A percentile compares a stretch with the other conserved stretches of the same genome.
These are phyloP conservation scores for Terrapene triunguis DNA, from an alignment of 2,113 vertebrate species.

Conservation along the genomic window DNA sequence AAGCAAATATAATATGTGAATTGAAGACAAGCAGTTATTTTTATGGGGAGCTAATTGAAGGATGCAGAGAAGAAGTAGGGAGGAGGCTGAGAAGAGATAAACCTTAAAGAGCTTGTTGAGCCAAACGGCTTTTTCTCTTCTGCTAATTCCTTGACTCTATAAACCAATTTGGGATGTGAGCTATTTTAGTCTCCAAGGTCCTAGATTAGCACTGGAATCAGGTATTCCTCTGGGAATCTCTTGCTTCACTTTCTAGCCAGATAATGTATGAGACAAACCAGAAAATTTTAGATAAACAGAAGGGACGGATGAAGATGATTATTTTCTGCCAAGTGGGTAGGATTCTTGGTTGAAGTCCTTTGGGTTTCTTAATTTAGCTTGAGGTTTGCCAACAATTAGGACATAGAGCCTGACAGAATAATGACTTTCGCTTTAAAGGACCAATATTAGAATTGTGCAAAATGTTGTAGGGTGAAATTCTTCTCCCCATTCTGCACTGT, in stretches of 20 bases:
- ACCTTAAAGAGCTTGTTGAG: background rate
- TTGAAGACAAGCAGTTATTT: constrained; percentile 11
- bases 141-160: background rate
- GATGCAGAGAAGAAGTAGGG: background rate
- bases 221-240: accelerated
- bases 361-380: background rate
- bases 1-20: constrained; percentile 34
- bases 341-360: background rate
- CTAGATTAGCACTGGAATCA: background rate
- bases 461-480: background rate
- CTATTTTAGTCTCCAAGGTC: background rate
- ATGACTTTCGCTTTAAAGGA: background rate
- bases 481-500: background rate
- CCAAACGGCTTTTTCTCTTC: constrained; percentile 28
- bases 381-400: background rate
- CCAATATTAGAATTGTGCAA: background rate
- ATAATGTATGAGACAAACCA: background rate
- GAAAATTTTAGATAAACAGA: background rate
- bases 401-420: background rate
- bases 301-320: background rate
- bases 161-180: constrained; percentile 24
- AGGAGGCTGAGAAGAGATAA: constrained; percentile 34
- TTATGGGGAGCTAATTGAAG: constrained; percentile 19
- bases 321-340: background rate
- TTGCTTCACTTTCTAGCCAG: background rate